These are phyloP conservation scores for Nemurella pictetii DNA, from an alignment of 2,888 invertebrate species.

Conservation along the genomic window DNA sequence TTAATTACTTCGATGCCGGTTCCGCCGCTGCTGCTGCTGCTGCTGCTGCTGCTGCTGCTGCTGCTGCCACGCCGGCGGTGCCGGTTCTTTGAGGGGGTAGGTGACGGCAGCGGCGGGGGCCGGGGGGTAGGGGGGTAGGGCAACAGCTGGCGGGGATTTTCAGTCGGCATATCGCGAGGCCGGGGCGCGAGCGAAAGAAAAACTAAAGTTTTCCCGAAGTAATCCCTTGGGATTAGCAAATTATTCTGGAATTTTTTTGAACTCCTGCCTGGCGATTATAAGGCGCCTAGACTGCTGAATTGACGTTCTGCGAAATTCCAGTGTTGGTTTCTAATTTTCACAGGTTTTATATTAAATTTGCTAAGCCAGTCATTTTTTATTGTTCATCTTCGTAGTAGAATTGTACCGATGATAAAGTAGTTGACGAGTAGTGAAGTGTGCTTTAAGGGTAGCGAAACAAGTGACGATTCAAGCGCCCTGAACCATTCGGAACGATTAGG, in stretches of 20 bases:
- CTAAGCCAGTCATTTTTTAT: too few species aligned
- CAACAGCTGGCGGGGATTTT: constrained; percentile 31
- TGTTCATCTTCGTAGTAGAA: too few species aligned
- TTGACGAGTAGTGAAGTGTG: too few species aligned
- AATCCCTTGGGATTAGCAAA: neutral
- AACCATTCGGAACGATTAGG: too few species aligned
- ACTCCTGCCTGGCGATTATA: neutral
- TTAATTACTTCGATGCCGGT: constrained; percentile 28
- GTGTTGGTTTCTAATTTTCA: too few species aligned
- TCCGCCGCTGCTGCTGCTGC: constrained; percentile 36
- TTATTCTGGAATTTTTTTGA: neutral
- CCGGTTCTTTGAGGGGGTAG: constrained; percentile 43
- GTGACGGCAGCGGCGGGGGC: constrained; percentile 20
- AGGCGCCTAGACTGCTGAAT: too few species aligned
- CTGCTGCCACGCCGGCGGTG: constrained; percentile 43
- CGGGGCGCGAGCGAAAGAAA: neutral
- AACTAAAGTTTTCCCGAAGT: neutral
- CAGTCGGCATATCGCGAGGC: constrained; percentile 25
- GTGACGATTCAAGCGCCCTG: too few species aligned
- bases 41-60: constrained; percentile 42
- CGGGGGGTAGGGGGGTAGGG: constrained; percentile 23
- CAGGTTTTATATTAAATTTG: too few species aligned
- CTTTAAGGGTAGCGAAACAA: too few species aligned
- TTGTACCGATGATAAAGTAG: too few species aligned
- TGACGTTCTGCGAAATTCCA: too few species aligned